phyloP scores from a whole-genome alignment of 1,140 invertebrate genomes.

The Drosophila micromelanica region DNA sequence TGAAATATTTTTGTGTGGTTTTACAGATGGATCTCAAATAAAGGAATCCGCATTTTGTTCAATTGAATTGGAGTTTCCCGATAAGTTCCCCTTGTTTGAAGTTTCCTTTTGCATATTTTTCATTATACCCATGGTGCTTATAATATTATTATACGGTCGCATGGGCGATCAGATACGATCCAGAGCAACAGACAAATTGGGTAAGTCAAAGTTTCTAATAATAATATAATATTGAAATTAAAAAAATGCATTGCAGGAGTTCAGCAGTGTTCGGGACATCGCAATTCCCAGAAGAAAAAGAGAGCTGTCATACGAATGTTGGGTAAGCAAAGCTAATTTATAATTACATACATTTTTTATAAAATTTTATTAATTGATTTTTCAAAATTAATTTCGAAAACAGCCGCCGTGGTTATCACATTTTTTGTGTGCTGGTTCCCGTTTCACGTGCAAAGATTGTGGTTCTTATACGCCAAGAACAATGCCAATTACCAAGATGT shows the following conservation, averaged over 20 bases:
- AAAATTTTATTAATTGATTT: background rate
- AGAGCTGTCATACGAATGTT: slow-evolving; percentile 93
- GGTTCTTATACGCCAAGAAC: slow-evolving; percentile 89
- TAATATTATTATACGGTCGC: slow-evolving; percentile 90
- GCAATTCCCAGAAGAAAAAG: slow-evolving; percentile 88
- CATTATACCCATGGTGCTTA: slow-evolving; percentile 91
- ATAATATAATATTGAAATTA: too few species aligned
- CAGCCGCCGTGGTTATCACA: slow-evolving; percentile 97
- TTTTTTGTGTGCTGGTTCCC: slow-evolving; percentile 99
- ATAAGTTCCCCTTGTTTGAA: slow-evolving; percentile 89
- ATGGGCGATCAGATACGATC: slow-evolving; percentile 90
- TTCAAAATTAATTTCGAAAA: background rate
- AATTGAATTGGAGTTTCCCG: slow-evolving; percentile 87
- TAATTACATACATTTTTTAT: background rate
- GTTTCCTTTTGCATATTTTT: slow-evolving; percentile 93
- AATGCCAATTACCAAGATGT: slow-evolving; percentile 87
- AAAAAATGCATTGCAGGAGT: slow-evolving; percentile 57
- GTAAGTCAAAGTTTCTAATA: slow-evolving; percentile 53
- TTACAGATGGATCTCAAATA: slow-evolving; percentile 84
- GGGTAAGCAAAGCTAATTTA: slow-evolving; percentile 86
- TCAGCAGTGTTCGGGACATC: slow-evolving; percentile 87
- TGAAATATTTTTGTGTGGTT: background rate
- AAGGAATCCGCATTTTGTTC: slow-evolving; percentile 91
- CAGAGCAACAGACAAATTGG: slow-evolving; percentile 85
- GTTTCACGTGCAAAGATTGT: slow-evolving; percentile 95